These are phyloP conservation scores for Coendou prehensilis DNA, from an alignment of 2,797 vertebrate species.

Conservation along the genomic window DNA sequence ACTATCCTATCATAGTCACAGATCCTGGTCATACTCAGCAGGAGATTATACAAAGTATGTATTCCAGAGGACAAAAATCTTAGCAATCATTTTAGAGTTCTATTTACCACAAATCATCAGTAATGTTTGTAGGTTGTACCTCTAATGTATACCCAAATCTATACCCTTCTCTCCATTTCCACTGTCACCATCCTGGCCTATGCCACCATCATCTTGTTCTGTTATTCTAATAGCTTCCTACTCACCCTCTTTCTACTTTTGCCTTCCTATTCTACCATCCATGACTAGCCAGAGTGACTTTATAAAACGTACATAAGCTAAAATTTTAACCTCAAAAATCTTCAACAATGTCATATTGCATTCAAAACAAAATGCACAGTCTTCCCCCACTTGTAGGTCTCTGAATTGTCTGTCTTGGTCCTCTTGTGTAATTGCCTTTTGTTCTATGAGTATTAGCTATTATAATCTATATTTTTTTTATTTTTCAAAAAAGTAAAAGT, in stretches of 20 bases:
- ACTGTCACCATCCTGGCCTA: neutral
- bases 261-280: neutral
- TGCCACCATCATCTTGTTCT: neutral
- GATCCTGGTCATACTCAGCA: neutral
- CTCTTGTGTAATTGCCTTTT: neutral
- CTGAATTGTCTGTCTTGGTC: neutral
- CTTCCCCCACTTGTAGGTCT: neutral
- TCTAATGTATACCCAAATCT: neutral
- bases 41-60: neutral
- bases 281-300: neutral
- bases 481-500: neutral
- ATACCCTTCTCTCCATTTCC: neutral
- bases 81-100: neutral
- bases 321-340: neutral
- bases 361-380: neutral
- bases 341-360: neutral
- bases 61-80: neutral
- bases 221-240: neutral
- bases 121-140: neutral
- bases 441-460: neutral
- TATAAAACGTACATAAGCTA: neutral
- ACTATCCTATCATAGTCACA: neutral
- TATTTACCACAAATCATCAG: neutral
- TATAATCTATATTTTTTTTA: neutral
- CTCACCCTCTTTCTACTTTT: neutral